phyloP scores from a whole-genome alignment of 2,113 vertebrate genomes.

The Sitta europaea region DNA sequence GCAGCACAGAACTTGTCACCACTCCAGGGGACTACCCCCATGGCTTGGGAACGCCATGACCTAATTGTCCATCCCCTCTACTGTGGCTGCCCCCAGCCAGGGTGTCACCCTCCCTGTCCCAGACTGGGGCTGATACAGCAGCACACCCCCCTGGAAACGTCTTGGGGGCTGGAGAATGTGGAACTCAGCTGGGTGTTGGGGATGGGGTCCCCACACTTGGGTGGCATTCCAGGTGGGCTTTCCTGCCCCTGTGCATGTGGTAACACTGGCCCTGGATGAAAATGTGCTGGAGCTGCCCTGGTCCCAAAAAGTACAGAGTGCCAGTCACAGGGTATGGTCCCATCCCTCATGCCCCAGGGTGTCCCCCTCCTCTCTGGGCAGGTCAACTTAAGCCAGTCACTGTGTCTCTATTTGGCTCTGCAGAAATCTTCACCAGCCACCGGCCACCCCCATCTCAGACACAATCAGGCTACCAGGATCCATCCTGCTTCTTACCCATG shows the following conservation, averaged over 20 bases:
- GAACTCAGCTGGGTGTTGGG: neutral
- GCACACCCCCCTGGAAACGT: neutral
- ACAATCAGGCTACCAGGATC: constrained; percentile 43
- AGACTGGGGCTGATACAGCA: neutral
- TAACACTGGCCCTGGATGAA: neutral
- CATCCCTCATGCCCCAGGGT: accelerated
- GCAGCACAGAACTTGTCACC: neutral
- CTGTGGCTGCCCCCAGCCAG: neutral
- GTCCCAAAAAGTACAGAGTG: neutral
- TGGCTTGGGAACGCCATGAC: no score
- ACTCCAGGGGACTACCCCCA: neutral
- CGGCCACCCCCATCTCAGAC: neutral
- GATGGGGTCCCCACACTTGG: neutral
- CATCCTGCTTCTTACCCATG: constrained; percentile 35
- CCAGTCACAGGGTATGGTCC: accelerated
- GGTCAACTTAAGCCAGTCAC: neutral
- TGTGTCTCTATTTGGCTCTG: neutral
- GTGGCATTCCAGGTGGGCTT: neutral
- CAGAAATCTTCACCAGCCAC: constrained; percentile 72
- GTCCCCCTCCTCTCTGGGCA: neutral
- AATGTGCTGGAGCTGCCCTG: neutral
- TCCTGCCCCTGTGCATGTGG: neutral
- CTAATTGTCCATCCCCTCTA: accelerated
- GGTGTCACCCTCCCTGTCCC: neutral
- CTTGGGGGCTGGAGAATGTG: accelerated